Percentiles rank a stretch among this genome's conserved stretches.
Evolutionary conservation across 1,140 invertebrate genomes (phyloP).

Genomic region (Nilaparvata lugens): DNA sequence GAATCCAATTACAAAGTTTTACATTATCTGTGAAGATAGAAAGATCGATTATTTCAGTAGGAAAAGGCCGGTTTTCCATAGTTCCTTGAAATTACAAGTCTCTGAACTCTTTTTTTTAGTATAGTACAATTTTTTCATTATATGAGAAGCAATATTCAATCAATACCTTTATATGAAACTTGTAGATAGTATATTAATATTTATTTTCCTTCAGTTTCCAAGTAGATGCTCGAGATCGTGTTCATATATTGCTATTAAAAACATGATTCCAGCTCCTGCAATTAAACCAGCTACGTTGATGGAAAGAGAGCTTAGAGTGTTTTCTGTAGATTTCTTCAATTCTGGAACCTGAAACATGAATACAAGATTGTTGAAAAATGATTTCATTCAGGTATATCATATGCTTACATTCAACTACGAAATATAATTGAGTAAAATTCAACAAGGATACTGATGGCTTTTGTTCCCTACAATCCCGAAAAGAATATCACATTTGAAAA

Average conservation of each 20-base stretch:
- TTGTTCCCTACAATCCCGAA: neutral
- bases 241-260: neutral
- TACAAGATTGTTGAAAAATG: neutral
- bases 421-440: neutral
- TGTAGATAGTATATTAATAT: too few relatives aligned
- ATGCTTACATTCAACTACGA: neutral
- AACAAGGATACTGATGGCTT: neutral
- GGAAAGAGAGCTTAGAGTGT: neutral
- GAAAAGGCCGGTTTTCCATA: too few relatives aligned
- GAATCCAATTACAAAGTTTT: too few relatives aligned
- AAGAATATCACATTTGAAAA: neutral
- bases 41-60: too few relatives aligned
- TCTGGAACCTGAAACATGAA: neutral
- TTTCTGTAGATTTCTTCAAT: neutral
- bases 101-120: too few relatives aligned
- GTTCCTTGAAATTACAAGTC: too few relatives aligned
- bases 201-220: too few relatives aligned
- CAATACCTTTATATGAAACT: too few relatives aligned
- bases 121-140: too few relatives aligned
- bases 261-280: neutral
- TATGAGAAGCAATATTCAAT: too few relatives aligned
- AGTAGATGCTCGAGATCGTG: neutral
- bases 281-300: neutral
- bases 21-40: too few relatives aligned
- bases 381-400: neutral